Evolutionary conservation across 2,797 vertebrate species (phyloP), one percentile per base, ranked within the genome.

Genomic region (Rhincodon typus): DNA sequence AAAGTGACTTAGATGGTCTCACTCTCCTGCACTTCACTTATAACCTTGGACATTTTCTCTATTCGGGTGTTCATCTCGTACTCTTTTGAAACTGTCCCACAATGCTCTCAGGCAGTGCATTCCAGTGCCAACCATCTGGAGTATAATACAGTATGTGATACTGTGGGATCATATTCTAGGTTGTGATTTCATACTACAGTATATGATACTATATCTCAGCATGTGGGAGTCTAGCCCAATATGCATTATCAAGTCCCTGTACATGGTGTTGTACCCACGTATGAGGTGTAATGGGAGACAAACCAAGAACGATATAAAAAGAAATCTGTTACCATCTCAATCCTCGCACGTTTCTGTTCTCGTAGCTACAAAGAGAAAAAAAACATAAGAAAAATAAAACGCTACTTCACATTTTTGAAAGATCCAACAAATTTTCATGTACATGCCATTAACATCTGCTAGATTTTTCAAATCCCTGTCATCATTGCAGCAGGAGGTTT

Each of bases 311-410:
- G 1, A 38, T 67, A 93, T 69, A n/a, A 69, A 69, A 93, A 13
- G n/a, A 42, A 23, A 27, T 69, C 19, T 30, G 27, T 96, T 96
- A 99, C 98, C 98, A 97, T 97, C 96, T 98, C 98, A 96, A 97
- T 97, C 96, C 96, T 98, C 96, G 96, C 97, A 97, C 96, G 97
- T 95, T 98, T 98, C 96, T 98, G 98, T 93, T 98, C 98, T 97
- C 98, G 99, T 96, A 98, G 97, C 99, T 98, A 96, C 70, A 96
- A 77, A 93, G 95, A 46, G 46, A 17, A 53, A 84, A 77, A 82
- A 77, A 82, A 38, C 19, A 17, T 95, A 66, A 69, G 90, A 38
- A 69, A 69, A 42, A 38, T 50, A 69, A n/a, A 69, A 67, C 67
- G 30, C 30, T 19, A 66, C 15, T 34, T 42, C n/a, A 69, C n/a